Conservation (phyloP, 2,113 vertebrate genomes). For the Hucho hucho region DNA sequence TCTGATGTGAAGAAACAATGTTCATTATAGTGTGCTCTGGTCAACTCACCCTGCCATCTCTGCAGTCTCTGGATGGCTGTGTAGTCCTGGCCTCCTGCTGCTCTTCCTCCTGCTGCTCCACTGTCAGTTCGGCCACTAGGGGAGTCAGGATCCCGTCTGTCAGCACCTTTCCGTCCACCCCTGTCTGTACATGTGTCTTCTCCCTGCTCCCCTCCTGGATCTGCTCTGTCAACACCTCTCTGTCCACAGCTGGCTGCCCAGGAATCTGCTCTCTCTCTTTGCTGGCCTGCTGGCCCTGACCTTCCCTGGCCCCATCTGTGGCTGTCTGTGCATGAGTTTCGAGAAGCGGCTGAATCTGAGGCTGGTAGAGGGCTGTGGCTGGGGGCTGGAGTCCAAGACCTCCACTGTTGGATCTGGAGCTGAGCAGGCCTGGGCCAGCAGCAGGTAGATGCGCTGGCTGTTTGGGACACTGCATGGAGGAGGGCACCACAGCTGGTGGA, state of each 20-base stretch:
- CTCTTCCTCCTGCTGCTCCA: slow-evolving; percentile 16
- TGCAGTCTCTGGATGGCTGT: slow-evolving; percentile 33
- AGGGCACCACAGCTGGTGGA: slow-evolving; percentile 6
- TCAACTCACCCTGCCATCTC: slow-evolving; percentile 54
- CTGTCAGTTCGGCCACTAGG: slow-evolving; percentile 30
- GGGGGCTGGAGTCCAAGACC: slow-evolving; percentile 63
- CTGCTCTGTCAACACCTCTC: slow-evolving; percentile 44
- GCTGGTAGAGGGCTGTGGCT: slow-evolving; percentile 40
- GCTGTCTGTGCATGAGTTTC: slow-evolving; percentile 62
- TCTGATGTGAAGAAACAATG: neutral
- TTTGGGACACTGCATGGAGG: slow-evolving; percentile 58
- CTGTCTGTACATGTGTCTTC: slow-evolving; percentile 61
- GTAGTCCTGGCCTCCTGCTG: slow-evolving; percentile 38
- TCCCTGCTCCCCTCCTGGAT: slow-evolving; percentile 41
- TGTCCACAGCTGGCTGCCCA: slow-evolving; percentile 40
- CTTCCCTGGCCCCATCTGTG: slow-evolving; percentile 23
- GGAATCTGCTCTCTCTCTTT: slow-evolving; percentile 59
- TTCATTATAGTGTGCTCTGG: too few relatives aligned
- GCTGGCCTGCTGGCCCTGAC: slow-evolving; percentile 25
- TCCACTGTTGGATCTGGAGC: slow-evolving; percentile 62
- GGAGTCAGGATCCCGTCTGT: slow-evolving; percentile 64
- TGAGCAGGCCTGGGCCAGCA: slow-evolving; percentile 31
- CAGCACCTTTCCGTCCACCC: slow-evolving; percentile 79
- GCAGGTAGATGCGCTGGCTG: neutral
- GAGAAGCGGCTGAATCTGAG: slow-evolving; percentile 76